Evolutionary conservation across 2,113 vertebrate genomes (phyloP).

Genomic region (Accipiter virgatus): DNA sequence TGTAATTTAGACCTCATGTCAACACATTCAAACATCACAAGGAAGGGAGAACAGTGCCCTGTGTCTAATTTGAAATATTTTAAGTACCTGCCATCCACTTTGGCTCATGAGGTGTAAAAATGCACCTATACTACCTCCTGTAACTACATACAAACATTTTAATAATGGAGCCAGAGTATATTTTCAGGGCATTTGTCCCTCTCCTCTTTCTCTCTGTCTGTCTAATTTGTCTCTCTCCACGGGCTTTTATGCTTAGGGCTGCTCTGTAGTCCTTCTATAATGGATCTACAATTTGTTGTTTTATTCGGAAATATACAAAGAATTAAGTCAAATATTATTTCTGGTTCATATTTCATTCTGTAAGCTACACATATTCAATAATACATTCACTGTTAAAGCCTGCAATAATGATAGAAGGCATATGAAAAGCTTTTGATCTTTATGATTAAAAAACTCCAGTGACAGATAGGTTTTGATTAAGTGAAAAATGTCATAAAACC

Average conservation of each 20-base stretch:
- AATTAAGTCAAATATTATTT: background rate
- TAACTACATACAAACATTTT: background rate
- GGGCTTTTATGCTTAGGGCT: background rate
- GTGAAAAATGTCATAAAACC: background rate
- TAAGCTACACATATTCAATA: background rate
- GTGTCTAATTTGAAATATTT: background rate
- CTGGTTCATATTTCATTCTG: background rate
- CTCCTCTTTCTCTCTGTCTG: background rate
- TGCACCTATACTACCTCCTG: background rate
- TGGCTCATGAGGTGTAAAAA: background rate
- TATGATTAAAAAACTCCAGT: background rate
- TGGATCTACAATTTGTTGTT: background rate
- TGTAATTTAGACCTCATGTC: background rate
- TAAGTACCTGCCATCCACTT: background rate
- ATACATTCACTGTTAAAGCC: background rate
- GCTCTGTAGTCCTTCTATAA: background rate
- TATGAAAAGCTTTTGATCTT: slow-evolving; percentile 2
- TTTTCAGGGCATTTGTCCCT: background rate
- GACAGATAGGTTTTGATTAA: background rate
- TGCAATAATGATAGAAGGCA: background rate
- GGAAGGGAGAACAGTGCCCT: background rate
- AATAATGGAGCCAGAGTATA: background rate
- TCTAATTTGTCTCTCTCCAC: background rate
- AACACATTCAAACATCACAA: background rate
- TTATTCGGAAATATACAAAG: background rate